Percentiles rank a stretch among this genome's conserved stretches.
Conservation (phyloP, 2,888 invertebrate genomes). For the Lasioglossum malachurum region DNA sequence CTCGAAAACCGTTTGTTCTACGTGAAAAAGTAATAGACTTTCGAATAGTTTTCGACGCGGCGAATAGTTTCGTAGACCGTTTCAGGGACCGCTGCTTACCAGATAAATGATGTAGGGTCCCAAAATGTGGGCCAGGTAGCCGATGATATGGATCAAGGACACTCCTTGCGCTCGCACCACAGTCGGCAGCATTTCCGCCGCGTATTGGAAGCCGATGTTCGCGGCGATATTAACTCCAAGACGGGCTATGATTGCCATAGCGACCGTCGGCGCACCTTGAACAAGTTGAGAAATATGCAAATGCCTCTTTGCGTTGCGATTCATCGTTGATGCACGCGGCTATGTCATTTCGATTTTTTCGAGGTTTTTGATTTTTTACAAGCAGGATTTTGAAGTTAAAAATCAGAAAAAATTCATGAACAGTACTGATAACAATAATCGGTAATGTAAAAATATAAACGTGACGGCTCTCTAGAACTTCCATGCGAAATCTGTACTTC, state of each 20-base stretch:
- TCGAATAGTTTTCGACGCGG: too few species aligned
- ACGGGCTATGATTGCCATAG: constrained; percentile 92
- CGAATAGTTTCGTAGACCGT: too few species aligned
- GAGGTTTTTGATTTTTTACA: too few species aligned
- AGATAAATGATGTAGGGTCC: constrained; percentile 94
- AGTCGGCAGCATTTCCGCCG: constrained; percentile 94
- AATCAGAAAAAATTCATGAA: too few species aligned
- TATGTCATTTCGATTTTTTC: too few species aligned
- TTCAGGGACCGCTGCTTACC: constrained; percentile 85
- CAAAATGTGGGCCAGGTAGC: constrained; percentile 93
- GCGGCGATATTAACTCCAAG: constrained; percentile 96
- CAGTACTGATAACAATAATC: too few species aligned
- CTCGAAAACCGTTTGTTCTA: too few species aligned
- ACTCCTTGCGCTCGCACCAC: constrained; percentile 95
- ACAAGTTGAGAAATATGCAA: constrained; percentile 61
- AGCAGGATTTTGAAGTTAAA: too few species aligned
- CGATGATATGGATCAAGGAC: constrained; percentile 94
- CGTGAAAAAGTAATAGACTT: too few species aligned
- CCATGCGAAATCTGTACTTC: too few species aligned
- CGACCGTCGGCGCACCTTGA: constrained; percentile 89
- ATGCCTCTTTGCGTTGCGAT: constrained; percentile 25
- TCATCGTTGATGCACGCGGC: not conserved
- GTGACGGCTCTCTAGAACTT: too few species aligned
- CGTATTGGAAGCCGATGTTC: constrained; percentile 96
- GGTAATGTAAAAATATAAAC: too few species aligned